Evolutionary conservation across 2,888 invertebrate species (phyloP), one percentile per base, ranked within the genome.

Genomic region (Mesochorus sp.): DNA sequence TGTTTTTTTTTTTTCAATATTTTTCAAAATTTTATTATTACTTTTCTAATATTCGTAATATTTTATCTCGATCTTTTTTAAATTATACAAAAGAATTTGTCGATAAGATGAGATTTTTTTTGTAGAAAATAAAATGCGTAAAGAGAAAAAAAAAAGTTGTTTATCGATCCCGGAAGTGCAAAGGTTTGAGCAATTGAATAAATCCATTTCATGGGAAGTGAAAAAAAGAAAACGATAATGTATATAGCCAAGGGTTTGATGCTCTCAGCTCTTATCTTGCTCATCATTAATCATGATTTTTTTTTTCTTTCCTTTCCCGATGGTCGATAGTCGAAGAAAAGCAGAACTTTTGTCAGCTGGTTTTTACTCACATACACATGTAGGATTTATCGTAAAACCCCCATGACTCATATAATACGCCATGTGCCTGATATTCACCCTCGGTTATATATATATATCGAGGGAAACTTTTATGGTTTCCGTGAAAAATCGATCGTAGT

Each of bases 401-500:
- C 14, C 59, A 71, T 72, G 77, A 72, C 39, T 72, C 77, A 67
- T 49, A 17, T 47, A 26, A 49, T 66, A 34, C 47, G 51, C 73
- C 57, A 49, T 66, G 49, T 53, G 74, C 53, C 42, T 12, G 12
- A 42, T 47, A 51, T 31, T 17, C 49, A 44, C 59, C 61, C 53
- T 44, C 14, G 44, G 31, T 26, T n/a, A n/a, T n/a, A n/a, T n/a
- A n/a, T n/a, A n/a, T 44, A 53, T 61, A 51, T 68, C 72, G 67
- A 68, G 77, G 77, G 72, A 77, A 61, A 47, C 77, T 77, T 77
- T 72, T 77, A 77, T 47, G 76, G 72, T 72, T 77, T 77, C 76
- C 37, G 28, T 47, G 76, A 71, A 77, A 77, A 76, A 77, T 77
- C 76, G 72, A 77, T 77, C 47, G 53, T 42, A 53, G 59, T 59